Conservation (phyloP, 2,888 invertebrate genomes). For the Crepidodera aurea region DNA sequence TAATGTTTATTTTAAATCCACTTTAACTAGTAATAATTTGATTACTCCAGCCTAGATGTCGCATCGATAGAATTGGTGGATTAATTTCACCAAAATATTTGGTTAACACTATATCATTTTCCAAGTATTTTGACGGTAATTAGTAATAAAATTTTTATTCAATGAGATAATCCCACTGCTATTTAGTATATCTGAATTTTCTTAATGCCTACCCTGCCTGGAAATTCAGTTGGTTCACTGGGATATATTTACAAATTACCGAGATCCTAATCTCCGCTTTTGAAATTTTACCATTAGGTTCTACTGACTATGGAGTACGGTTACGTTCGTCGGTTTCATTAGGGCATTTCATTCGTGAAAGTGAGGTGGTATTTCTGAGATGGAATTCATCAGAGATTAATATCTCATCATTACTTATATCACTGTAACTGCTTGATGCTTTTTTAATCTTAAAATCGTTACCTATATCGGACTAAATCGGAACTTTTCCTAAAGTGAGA, state of each 20-base stretch:
- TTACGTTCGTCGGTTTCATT: constrained; percentile 13
- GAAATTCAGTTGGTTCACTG: constrained; percentile 2
- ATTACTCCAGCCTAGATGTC: no score
- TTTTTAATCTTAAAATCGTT: neutral
- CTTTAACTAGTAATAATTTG: no score
- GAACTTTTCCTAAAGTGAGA: no score
- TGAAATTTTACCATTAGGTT: constrained; percentile 26
- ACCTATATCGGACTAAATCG: neutral
- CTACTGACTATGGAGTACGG: neutral
- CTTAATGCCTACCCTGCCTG: neutral
- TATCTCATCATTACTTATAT: constrained; percentile 13
- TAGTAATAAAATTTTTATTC: no score
- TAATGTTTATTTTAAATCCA: no score
- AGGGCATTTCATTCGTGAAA: constrained; percentile 18
- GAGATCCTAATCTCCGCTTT: constrained; percentile 31
- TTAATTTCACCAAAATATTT: no score
- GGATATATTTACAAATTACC: constrained; percentile 26
- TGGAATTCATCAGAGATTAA: constrained; percentile 15
- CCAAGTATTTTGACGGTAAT: no score
- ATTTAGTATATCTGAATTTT: no score
- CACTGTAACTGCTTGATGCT: neutral
- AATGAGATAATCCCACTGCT: no score
- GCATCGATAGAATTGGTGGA: no score
- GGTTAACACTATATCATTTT: no score
- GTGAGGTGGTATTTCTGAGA: constrained; percentile 8